Base-by-base conservation (phyloP, 92 coral and sea anemone species). In the Paragorgia papillata region DNA sequence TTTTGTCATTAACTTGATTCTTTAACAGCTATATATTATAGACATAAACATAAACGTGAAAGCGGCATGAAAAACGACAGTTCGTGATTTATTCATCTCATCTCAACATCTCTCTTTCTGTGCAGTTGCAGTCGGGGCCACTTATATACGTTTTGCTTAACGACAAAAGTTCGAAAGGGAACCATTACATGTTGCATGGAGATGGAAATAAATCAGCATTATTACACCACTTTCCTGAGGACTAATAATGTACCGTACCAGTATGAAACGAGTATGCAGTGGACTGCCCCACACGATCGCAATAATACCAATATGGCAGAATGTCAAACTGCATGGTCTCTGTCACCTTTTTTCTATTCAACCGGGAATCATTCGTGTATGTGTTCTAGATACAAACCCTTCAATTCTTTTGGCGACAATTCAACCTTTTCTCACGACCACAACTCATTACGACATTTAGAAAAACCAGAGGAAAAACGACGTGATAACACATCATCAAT, bases 1-100 rank as follows among this genome's bases (percentile, higher is more conserved):
- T 35, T 66, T 68, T 2, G 58, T 28, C 75, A 46, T 68, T 68
- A 68, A 68, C 60, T 54, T 14, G 14, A 28, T 54, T 68, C 31
- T 46, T 44, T 68, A 68, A 66, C 39, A 39, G 54, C 49, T 66
- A 41, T 63, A 28, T 37, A 37, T 37, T 37, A 37, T 15, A 15
- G 53, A 46, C 12, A 40, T 66, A 66, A 30, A 66, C 73, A 39
- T 43, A 17, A 66, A 21, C 55, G 22, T 7, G 50, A 37, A 63
- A 29, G 70, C 13, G n/a, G 73, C 20, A 51, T 40, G 31, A 9
- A 25, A 39, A 40, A 66, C 46, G 55, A 66, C 73, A 66, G 55
- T 43, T 6, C 2, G 53, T 46, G 53, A 46, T 46, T 15, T 46
- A 46, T 7, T 46, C 7, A 46, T 46, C 53, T 9, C 14, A 4